Evolutionary conservation across 1,140 invertebrate genomes (phyloP).

Genomic region (Eulimnadia texana): DNA sequence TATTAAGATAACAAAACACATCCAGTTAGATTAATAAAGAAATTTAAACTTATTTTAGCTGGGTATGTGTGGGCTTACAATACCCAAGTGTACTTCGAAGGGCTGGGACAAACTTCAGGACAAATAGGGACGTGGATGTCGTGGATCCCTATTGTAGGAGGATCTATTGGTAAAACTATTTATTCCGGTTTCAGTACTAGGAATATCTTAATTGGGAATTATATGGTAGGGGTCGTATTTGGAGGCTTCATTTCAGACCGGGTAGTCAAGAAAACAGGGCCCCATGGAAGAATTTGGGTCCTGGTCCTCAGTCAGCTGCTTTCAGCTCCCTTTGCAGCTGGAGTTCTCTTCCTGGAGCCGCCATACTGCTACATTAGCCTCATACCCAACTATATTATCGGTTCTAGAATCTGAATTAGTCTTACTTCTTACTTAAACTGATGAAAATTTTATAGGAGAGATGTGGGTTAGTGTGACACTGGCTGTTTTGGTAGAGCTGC

Average conservation of each 20-base stretch:
- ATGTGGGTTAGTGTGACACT: constrained; percentile 27
- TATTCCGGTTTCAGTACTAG: background rate
- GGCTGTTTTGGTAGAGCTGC: constrained; percentile 25
- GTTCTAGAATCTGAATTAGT: constrained; percentile 17
- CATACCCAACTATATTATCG: constrained; percentile 23
- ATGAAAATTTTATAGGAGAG: constrained; percentile 20
- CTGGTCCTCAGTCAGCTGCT: constrained; percentile 32
- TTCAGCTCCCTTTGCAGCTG: constrained; percentile 35
- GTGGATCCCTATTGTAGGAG: constrained; percentile 31
- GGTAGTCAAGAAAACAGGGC: constrained; percentile 30
- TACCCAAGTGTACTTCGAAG: constrained; percentile 31
- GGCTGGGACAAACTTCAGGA: constrained; percentile 26
- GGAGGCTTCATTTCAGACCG: constrained; percentile 36
- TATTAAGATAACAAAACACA: background rate
- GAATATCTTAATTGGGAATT: background rate
- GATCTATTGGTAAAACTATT: constrained; percentile 19
- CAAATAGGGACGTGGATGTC: constrained; percentile 30
- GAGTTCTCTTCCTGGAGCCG: constrained; percentile 30
- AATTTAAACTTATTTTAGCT: constrained; percentile 16
- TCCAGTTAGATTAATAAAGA: background rate
- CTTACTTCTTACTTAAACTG: background rate
- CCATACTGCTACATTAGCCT: constrained; percentile 28
- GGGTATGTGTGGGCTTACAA: constrained; percentile 36
- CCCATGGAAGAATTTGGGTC: constrained; percentile 31
- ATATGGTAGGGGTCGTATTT: constrained; percentile 22